Evolutionary conservation across 2,113 vertebrate genomes (phyloP).

Genomic region (Mastomys coucha): DNA sequence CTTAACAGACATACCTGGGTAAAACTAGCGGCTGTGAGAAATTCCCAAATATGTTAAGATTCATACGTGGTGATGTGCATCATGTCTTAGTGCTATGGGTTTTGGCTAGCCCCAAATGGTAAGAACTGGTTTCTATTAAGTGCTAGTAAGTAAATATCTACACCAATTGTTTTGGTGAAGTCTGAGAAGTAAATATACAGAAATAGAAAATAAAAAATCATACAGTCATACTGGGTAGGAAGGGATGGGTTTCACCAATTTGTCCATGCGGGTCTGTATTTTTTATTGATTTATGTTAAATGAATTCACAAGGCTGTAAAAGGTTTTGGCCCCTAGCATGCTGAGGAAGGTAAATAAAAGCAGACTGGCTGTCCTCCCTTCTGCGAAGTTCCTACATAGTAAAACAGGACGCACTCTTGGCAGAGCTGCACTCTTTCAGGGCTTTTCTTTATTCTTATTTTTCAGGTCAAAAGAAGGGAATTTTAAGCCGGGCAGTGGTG

Average conservation of each 20-base stretch:
- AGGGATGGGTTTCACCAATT: constrained; percentile 20
- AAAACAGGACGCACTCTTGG: constrained; percentile 20
- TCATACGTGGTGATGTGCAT: constrained; percentile 42
- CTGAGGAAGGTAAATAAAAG: constrained; percentile 52
- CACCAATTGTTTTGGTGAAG: background rate
- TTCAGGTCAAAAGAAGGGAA: background rate
- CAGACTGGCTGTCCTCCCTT: background rate
- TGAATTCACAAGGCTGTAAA: constrained; percentile 11
- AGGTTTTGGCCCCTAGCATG: background rate
- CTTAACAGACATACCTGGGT: constrained; percentile 18
- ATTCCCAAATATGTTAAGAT: constrained; percentile 39
- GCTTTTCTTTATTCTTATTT: background rate
- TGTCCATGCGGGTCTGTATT: background rate
- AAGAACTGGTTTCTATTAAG: constrained; percentile 22
- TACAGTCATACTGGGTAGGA: background rate
- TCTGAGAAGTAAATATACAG: constrained; percentile 7
- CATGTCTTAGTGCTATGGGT: background rate
- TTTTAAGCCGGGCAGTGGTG: background rate
- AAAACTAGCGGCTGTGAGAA: constrained; percentile 48
- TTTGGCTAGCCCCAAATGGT: constrained; percentile 44
- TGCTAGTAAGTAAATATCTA: constrained; percentile 38
- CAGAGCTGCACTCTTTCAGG: background rate
- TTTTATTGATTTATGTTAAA: constrained; percentile 26
- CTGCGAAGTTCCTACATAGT: background rate
- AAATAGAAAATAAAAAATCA: constrained; percentile 40